Evolutionary conservation across 2,113 vertebrate species (phyloP), one percentile per base, ranked within the genome.

Genomic region (Cyprinodon brontotheroides): DNA sequence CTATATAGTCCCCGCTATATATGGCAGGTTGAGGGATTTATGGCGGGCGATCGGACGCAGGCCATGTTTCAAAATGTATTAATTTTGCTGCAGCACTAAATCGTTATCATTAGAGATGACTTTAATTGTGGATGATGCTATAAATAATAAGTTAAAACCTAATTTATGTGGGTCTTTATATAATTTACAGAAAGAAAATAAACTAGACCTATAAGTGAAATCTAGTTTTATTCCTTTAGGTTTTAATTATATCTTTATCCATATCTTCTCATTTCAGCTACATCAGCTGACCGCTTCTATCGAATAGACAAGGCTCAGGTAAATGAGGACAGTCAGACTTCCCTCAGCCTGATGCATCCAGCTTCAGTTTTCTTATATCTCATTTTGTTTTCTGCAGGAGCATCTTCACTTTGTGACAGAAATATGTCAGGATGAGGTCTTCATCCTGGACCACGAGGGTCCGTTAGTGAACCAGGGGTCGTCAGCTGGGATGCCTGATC

Each of bases 341-440:
- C 48, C 12, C 53, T 6, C 2, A 29, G 4, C 7, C 1, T 10
- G 1, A 13, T 7, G 17, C 14, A 17, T 48, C 4, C 17, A n/a
- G 65, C 36, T 65, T 41, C 2, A 3, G 14, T 59, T 64, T 61
- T 50, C n/a, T 29, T 6, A 4, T 65, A 12, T 60, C 11, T 50
- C 29, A 6, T 11, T 64, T 8, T 48, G 22, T 72, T 64, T 65
- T 11, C 50, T 79, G 77, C 73, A 99, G 98, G 98, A 99, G 95
- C 97, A 99, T 89, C 96, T 99, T 76, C 98, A 99, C 93, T 99
- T 98, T 91, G 97, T 99, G 90, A 98, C 97, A 0, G 98, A 99
- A 92, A 97, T 99, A 88, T 98, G 97, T 74, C 97, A 98, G 80
- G 98, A 99, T 14, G 98, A 99, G 92, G 95, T 99, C 78, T 99